These are phyloP conservation scores for Macrotus californicus DNA, from an alignment of 2,113 vertebrate species.

Conservation along the genomic window DNA sequence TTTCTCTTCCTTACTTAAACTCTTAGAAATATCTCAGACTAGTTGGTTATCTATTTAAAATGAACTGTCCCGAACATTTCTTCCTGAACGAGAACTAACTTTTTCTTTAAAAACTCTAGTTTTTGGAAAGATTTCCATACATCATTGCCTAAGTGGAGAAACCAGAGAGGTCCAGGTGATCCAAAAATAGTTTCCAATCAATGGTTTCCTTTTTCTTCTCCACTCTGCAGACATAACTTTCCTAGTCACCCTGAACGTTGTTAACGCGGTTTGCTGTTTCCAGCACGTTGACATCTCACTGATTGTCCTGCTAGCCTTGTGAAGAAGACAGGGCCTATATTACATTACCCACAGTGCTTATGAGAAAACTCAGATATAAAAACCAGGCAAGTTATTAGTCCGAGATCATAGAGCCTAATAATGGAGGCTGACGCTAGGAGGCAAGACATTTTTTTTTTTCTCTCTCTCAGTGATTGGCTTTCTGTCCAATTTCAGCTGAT, in stretches of 20 bases:
- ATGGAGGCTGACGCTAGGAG: neutral
- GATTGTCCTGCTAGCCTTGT: conserved; percentile 7
- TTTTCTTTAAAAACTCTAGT: neutral
- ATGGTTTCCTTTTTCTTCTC: neutral
- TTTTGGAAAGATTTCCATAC: neutral
- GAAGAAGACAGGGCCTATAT: neutral
- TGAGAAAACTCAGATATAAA: neutral
- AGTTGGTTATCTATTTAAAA: neutral
- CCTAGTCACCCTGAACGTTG: conserved; percentile 19
- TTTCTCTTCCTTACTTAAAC: neutral
- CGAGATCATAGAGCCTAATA: neutral
- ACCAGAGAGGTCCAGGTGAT: conserved; percentile 19
- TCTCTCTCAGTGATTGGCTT: neutral
- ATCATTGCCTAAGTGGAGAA: neutral
- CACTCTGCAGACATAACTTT: conserved; percentile 18
- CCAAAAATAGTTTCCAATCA: conserved; percentile 39
- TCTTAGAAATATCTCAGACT: neutral
- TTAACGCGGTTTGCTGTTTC: conserved; percentile 36
- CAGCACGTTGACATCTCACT: conserved; percentile 18
- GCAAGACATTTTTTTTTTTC: neutral
- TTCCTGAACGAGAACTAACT: neutral
- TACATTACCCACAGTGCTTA: neutral
- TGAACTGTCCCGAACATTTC: neutral
- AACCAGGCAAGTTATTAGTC: neutral
- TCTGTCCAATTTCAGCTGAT: neutral